These are phyloP conservation scores for Pristionchus arcanus DNA, from an alignment of 2,888 invertebrate species.

Conservation along the genomic window DNA sequence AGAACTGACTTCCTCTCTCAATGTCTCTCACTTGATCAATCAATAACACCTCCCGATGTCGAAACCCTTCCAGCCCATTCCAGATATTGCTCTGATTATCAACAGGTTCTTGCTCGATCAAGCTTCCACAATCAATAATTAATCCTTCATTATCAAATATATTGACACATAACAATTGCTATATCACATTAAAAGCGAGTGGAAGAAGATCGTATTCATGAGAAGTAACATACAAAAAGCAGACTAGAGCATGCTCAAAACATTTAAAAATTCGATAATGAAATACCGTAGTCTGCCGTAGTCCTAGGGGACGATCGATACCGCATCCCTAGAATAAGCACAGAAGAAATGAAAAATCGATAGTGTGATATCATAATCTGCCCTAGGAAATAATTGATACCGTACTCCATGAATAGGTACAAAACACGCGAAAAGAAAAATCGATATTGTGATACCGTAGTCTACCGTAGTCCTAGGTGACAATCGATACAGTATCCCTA, in stretches of 20 bases:
- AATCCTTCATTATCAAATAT: slow-evolving; percentile 11
- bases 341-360: not conserved
- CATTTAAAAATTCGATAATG: not conserved
- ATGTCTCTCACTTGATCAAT: not conserved
- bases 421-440: too few species aligned
- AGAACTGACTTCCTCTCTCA: not conserved
- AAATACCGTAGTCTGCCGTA: not conserved
- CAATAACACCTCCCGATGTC: not conserved
- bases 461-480: not conserved
- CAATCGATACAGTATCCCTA: not conserved
- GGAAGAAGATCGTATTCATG: not conserved
- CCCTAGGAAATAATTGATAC: too few species aligned
- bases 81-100: not conserved
- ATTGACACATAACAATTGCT: not conserved
- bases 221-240: not conserved
- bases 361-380: not conserved
- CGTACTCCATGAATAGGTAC: not conserved
- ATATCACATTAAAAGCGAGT: not conserved
- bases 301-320: slow-evolving; percentile 60
- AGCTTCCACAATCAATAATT: not conserved
- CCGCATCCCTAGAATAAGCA: slow-evolving; percentile 58
- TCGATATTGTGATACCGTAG: not conserved
- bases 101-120: not conserved
- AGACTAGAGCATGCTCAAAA: too few species aligned
- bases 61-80: not conserved